phyloP scores from a whole-genome alignment of 2,113 vertebrate genomes.

The Anguilla japonica region DNA sequence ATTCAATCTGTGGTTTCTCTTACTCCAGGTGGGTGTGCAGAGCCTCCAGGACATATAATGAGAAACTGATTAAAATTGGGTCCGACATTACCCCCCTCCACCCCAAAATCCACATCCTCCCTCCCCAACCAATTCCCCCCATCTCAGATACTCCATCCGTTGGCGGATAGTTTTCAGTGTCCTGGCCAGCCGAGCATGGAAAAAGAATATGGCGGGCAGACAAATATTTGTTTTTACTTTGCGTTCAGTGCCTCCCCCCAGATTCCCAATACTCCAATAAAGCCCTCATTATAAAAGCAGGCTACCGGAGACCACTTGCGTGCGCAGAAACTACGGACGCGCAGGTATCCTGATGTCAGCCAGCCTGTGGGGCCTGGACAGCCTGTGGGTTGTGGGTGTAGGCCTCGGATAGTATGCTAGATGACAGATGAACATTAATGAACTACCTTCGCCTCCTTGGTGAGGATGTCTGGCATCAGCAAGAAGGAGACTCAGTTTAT shows the following conservation, averaged over 20 bases:
- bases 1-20: background rate
- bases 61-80: background rate
- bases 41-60: background rate
- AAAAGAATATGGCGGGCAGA: constrained; percentile 45
- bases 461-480: background rate
- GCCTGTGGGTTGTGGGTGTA: constrained; percentile 3
- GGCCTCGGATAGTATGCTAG: constrained; percentile 22
- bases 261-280: constrained; percentile 35
- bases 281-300: constrained; percentile 38
- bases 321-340: constrained; percentile 22
- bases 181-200: constrained; percentile 46
- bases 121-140: constrained; percentile 19
- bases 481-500: constrained; percentile 1
- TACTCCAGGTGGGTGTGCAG: constrained; percentile 6
- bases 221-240: constrained; percentile 66
- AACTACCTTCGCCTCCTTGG: background rate
- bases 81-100: background rate
- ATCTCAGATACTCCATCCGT: constrained; percentile 31
- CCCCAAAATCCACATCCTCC: constrained; percentile 19
- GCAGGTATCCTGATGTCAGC: constrained; percentile 7
- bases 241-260: constrained; percentile 32
- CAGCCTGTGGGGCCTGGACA: background rate
- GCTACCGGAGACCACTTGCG: constrained; percentile 4
- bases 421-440: constrained; percentile 22
- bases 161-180: constrained; percentile 34